Percentiles rank a stretch among this genome's conserved stretches.
Evolutionary conservation across 2,888 invertebrate species (phyloP).

Genomic region (Pantelozetes paolii): DNA sequence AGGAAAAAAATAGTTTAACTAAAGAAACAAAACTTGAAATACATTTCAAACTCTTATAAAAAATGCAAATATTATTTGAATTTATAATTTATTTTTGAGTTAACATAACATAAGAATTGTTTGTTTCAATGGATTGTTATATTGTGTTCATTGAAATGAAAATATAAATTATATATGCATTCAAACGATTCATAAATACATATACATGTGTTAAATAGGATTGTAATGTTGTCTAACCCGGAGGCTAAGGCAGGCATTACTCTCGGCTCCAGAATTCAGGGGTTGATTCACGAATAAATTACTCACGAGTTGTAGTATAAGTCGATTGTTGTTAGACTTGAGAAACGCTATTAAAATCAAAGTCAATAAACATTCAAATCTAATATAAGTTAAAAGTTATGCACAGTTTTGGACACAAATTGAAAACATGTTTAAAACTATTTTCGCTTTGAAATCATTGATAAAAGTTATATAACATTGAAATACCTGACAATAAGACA

Average conservation of each 20-base stretch:
- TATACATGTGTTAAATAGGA: conserved; percentile 26
- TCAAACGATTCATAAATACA: not conserved
- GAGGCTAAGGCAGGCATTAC: not conserved
- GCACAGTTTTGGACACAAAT: too few species aligned
- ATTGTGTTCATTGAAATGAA: conserved; percentile 4
- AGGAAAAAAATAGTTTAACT: too few species aligned
- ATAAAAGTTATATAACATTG: too few species aligned
- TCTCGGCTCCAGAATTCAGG: not conserved
- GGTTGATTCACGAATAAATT: not conserved
- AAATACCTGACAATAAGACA: not conserved
- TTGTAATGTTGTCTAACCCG: conserved; percentile 12
- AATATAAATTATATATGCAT: not conserved
- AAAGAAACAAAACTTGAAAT: too few species aligned
- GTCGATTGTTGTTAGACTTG: not conserved
- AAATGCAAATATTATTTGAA: too few species aligned
- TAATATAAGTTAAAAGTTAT: not conserved
- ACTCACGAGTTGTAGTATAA: conserved; percentile 1
- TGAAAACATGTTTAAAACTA: not conserved
- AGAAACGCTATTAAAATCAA: not conserved
- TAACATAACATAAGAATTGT: too few species aligned
- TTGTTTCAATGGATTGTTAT: too few species aligned
- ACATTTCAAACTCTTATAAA: too few species aligned
- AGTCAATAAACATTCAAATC: conserved; percentile 15
- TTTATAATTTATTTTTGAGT: too few species aligned
- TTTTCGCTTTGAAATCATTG: not conserved